Evolutionary conservation across 2,113 vertebrate genomes (phyloP).

Genomic region (Nannospalax galili): DNA sequence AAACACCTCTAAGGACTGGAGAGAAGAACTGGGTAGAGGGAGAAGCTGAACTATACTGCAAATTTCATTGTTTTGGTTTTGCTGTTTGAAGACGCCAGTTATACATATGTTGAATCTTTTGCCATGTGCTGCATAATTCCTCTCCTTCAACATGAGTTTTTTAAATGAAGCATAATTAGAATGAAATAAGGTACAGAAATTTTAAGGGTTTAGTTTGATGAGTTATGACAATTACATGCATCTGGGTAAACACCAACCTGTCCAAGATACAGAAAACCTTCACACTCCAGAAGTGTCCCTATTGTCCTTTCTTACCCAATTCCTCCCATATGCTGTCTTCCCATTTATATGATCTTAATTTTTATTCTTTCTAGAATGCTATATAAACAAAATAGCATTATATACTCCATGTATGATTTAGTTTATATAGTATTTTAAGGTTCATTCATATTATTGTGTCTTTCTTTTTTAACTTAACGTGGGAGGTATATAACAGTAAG

Average conservation of each 20-base stretch:
- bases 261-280: not conserved
- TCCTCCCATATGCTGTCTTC: not conserved
- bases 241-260: not conserved
- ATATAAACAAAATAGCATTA: not conserved
- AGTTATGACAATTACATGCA: not conserved
- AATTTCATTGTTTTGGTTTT: not conserved
- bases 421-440: no score
- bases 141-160: not conserved
- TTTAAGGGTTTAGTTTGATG: not conserved
- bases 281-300: not conserved
- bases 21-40: not conserved
- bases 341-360: conserved; percentile 16
- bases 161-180: not conserved
- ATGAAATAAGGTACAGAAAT: not conserved
- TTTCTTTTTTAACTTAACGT: no score
- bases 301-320: not conserved
- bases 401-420: not conserved
- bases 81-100: not conserved
- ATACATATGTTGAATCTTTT: not conserved
- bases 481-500: no score
- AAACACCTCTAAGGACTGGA: not conserved
- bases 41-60: not conserved
- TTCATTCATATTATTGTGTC: not conserved
- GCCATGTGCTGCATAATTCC: not conserved
- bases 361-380: not conserved